Evolutionary conservation across 2,888 invertebrate genomes (phyloP), one percentile per base, ranked within the genome.

Genomic region (Drosophila koepferae): DNA sequence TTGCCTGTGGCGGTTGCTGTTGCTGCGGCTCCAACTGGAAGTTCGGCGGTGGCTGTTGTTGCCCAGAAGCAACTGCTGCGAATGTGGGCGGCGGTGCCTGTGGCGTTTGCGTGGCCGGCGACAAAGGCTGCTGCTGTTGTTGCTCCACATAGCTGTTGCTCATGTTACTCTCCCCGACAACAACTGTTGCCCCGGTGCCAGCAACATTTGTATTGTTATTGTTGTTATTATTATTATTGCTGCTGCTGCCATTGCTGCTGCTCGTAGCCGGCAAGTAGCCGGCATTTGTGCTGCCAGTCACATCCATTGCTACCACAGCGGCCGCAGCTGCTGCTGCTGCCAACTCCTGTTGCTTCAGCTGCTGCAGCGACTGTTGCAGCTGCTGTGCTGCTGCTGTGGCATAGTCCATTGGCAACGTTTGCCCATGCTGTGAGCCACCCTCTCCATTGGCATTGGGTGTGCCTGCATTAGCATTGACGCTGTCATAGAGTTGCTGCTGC

Each of bases 401-500:
- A 82, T 91, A 92, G 56, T 92, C 92, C 82, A 86, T 78, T 31
- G 88, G 88, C 71, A 90, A 94, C 93, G 70, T 94, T 92, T 80
- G 90, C 23, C 91, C 94, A 94, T 89, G 94, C 93, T 76, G 74
- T 36, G 84, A 80, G 14, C 77, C 69, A 59, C 77, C 69, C 60
- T 87, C 70, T 18, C 72, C 53, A 18, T 73, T 61, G 10, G 82
- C 64, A 60, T 74, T 85, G 18, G 82, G 80, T 49, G 82, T 80
- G 54, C 72, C 75, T 53, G 83, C 79, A 74, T 90, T 90, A 31
- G 84, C 87, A 76, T 91, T 91, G n/a, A 84, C 88, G 67, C 85
- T 93, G 71, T 95, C 94, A 36, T 94, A 92, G 64, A 94, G 93
- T 66, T 94, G 94, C 73, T 95, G 93, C 86, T 94, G 95, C 16